Conservation (phyloP, 2,888 invertebrate genomes). For the Acanthoscelides obtectus region DNA sequence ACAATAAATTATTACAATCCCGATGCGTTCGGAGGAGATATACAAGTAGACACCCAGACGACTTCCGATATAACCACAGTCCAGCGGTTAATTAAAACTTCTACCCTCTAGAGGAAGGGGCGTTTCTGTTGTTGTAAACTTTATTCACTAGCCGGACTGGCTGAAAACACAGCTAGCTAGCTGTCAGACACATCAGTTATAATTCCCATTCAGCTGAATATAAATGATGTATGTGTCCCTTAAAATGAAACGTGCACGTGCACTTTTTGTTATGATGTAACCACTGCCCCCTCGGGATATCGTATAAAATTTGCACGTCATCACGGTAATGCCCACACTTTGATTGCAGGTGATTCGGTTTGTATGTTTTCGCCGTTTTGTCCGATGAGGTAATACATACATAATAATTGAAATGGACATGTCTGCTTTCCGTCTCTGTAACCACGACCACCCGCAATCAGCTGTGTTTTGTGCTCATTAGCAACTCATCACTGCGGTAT, state of each 20-base stretch:
- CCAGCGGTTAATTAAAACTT: not conserved
- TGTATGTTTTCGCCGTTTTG: no score
- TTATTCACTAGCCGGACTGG: not conserved
- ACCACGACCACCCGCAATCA: no score
- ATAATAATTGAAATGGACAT: no score
- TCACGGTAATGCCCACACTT: not conserved
- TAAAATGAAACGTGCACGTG: not conserved
- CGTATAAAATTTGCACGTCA: not conserved
- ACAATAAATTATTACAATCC: not conserved
- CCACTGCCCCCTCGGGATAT: not conserved
- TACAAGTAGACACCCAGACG: not conserved
- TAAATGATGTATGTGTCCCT: not conserved
- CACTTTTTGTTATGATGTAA: not conserved
- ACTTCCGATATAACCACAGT: not conserved
- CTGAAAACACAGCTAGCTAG: not conserved
- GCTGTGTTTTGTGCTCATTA: no score
- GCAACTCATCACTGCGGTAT: no score
- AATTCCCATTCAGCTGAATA: conserved; percentile 5
- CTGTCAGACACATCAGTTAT: conserved; percentile 5
- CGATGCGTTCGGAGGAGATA: not conserved
- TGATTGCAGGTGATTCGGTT: not conserved
- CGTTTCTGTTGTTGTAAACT: not conserved
- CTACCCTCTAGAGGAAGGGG: not conserved
- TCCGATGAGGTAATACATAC: no score
- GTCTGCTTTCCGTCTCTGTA: no score